phyloP scores from a whole-genome alignment of 2,797 vertebrate genomes.

The Pipistrellus pygmaeus region DNA sequence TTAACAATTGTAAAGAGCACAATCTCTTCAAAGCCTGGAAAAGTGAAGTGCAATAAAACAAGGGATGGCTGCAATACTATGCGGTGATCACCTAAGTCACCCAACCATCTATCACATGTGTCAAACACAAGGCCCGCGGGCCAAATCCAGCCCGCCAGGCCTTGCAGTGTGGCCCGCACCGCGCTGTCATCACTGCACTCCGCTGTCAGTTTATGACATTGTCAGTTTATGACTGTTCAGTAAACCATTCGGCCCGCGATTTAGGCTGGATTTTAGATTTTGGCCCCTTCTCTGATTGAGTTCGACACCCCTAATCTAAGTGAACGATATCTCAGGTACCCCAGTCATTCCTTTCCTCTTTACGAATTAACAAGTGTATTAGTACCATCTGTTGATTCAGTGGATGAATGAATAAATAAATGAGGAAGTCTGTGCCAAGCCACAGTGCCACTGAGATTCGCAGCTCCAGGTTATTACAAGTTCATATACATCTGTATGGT shows the following conservation, averaged over 20 bases:
- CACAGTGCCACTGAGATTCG: neutral
- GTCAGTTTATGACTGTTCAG: no score
- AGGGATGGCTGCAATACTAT: neutral
- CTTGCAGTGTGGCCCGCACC: no score
- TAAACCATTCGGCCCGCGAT: no score
- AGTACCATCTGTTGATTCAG: neutral
- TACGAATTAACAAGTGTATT: neutral
- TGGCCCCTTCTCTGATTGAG: no score
- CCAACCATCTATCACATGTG: neutral
- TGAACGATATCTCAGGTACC: neutral
- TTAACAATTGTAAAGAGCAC: neutral
- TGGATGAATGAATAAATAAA: neutral
- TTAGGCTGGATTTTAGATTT: no score
- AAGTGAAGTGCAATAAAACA: neutral
- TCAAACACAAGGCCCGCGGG: no score
- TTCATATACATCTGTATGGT: neutral
- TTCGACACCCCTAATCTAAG: no score
- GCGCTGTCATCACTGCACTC: no score
- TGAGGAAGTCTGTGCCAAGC: neutral
- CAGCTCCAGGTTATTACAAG: neutral
- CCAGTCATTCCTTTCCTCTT: constrained; percentile 8
- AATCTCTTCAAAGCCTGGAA: neutral
- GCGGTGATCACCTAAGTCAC: neutral
- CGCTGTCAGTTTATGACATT: no score
- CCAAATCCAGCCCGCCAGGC: no score